phyloP scores from a whole-genome alignment of 2,113 vertebrate species.

The Elephantulus edwardii region DNA sequence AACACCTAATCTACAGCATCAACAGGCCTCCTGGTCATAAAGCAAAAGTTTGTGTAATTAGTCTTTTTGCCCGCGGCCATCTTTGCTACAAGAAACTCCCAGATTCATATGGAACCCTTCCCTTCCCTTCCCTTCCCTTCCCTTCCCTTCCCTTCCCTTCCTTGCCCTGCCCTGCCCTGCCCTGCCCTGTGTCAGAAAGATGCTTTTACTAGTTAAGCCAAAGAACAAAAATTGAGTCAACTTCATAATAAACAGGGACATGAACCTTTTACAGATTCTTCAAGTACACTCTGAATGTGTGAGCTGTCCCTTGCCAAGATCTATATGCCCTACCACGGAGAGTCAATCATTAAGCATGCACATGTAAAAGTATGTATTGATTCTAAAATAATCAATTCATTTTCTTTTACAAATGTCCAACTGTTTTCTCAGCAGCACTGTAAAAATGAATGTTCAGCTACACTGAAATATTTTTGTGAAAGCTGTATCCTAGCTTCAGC shows the following conservation, averaged over 20 bases:
- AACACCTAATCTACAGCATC: too few relatives aligned
- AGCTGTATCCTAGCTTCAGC: slow-evolving; percentile 30
- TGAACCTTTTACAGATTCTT: not conserved
- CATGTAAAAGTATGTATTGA: not conserved
- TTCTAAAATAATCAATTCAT: slow-evolving; percentile 33
- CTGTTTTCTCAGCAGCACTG: slow-evolving; percentile 8
- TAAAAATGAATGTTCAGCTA: slow-evolving; percentile 33
- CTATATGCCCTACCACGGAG: not conserved
- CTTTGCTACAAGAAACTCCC: not conserved
- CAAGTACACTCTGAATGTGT: not conserved
- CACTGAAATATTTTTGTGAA: slow-evolving; percentile 48
- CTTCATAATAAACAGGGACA: not conserved
- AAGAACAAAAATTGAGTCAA: not conserved
- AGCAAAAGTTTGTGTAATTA: not conserved
- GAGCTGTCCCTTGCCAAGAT: not conserved
- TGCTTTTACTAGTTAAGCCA: not conserved
- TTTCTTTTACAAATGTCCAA: not conserved
- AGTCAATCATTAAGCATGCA: not conserved
- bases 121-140: not conserved
- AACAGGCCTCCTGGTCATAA: too few relatives aligned
- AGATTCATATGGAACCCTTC: not conserved
- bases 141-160: not conserved
- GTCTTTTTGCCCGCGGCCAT: not conserved
- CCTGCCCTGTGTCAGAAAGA: not conserved
- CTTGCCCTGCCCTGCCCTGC: not conserved